These are phyloP conservation scores for Caenorhabditis briggsae DNA, from an alignment of 1,140 invertebrate species.

Conservation along the genomic window DNA sequence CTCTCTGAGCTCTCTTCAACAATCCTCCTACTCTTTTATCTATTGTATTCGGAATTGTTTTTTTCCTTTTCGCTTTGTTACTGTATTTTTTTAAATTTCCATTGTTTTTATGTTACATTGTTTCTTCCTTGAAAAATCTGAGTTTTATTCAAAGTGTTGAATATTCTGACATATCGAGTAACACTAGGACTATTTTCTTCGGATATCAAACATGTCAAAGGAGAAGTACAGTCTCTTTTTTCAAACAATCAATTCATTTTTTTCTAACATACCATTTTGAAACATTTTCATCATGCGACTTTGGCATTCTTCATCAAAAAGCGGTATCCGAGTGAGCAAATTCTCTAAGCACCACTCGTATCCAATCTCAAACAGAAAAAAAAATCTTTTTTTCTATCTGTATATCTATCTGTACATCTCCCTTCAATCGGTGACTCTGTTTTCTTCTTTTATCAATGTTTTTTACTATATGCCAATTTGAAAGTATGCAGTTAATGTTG, in stretches of 20 bases:
- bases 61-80: background rate
- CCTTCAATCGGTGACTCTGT: background rate
- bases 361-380: slow-evolving; percentile 47
- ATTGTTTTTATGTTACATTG: background rate
- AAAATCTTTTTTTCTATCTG: background rate
- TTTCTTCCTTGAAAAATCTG: background rate
- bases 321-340: slow-evolving; percentile 33
- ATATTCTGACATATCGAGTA: too few species aligned
- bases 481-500: background rate
- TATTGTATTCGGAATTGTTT: slow-evolving; percentile 38
- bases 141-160: too few species aligned
- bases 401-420: background rate
- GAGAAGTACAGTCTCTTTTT: too few species aligned
- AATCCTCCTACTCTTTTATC: slow-evolving; percentile 38
- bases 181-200: too few species aligned
- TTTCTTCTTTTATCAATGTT: background rate
- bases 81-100: background rate
- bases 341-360: slow-evolving; percentile 18
- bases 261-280: background rate
- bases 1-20: background rate
- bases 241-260: too few species aligned
- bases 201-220: too few species aligned
- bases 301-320: slow-evolving; percentile 37
- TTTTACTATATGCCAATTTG: background rate
- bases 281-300: background rate